These are phyloP conservation scores for Atethmia centrago DNA, from an alignment of 2,888 invertebrate species.

Conservation along the genomic window DNA sequence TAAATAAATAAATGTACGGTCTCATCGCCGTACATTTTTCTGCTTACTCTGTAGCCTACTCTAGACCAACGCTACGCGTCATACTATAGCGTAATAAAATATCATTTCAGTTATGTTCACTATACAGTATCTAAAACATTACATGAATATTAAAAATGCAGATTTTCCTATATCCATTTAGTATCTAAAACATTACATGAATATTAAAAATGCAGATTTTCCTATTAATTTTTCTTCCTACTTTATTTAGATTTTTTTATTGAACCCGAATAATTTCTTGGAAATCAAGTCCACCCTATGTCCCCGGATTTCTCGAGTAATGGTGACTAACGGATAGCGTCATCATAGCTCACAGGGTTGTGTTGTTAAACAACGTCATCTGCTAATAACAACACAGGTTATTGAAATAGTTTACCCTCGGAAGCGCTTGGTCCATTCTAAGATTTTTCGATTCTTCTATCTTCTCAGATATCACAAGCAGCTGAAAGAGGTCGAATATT, in stretches of 20 bases:
- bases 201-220: neutral
- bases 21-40: too few species aligned
- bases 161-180: too few species aligned
- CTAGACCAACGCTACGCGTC: too few species aligned
- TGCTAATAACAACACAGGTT: neutral
- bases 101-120: too few species aligned
- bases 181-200: too few species aligned
- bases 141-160: too few species aligned
- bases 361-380: neutral
- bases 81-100: too few species aligned
- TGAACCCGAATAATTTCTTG: neutral
- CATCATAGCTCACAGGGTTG: neutral
- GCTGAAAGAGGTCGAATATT: neutral
- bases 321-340: slow-evolving; percentile 20
- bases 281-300: neutral
- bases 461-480: neutral
- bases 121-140: too few species aligned
- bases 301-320: neutral
- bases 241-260: too few species aligned
- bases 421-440: neutral
- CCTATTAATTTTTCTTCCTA: neutral
- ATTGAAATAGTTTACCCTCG: neutral
- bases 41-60: too few species aligned
- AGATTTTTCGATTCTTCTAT: neutral
- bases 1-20: too few species aligned